phyloP scores from a whole-genome alignment of 2,797 vertebrate genomes.

The Enoplosus armatus region DNA sequence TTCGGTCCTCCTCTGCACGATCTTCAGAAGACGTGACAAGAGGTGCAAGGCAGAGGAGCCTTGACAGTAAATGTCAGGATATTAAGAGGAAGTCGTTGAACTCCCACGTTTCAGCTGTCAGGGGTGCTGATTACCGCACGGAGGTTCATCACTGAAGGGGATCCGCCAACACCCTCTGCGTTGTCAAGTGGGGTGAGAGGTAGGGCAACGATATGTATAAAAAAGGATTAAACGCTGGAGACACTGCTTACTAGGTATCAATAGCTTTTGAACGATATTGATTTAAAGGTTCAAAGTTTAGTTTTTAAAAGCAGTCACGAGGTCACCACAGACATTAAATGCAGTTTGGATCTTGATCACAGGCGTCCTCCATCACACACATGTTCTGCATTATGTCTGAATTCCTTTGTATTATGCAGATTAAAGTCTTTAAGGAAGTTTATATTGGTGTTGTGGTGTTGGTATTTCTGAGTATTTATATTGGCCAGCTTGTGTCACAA shows the following conservation, averaged over 20 bases:
- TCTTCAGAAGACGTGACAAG: slow-evolving; percentile 2
- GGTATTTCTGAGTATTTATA: neutral
- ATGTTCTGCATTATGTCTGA: neutral
- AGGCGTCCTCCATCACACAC: too few species aligned
- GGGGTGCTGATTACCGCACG: slow-evolving; percentile 15
- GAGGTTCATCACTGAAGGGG: slow-evolving; percentile 17
- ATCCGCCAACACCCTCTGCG: neutral
- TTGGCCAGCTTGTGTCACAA: neutral
- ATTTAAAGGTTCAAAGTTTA: neutral
- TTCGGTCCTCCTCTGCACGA: neutral
- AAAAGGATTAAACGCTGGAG: neutral
- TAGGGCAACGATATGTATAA: neutral
- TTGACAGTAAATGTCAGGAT: slow-evolving; percentile 21
- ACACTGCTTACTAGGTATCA: neutral
- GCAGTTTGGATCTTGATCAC: too few species aligned
- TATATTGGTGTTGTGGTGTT: too few species aligned
- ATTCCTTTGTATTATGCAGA: neutral
- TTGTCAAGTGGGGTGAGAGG: neutral
- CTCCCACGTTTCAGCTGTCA: slow-evolving; percentile 35
- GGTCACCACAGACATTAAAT: neutral
- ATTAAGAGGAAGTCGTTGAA: slow-evolving; percentile 16
- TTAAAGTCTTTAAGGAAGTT: neutral
- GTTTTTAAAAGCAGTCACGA: neutral
- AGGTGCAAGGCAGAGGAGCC: slow-evolving; percentile 1
- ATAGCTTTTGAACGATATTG: neutral